A percentile compares a stretch with the other conserved stretches of the same genome.
phyloP scores from a whole-genome alignment of 2,797 vertebrate genomes.

The Bradypodion pumilum region DNA sequence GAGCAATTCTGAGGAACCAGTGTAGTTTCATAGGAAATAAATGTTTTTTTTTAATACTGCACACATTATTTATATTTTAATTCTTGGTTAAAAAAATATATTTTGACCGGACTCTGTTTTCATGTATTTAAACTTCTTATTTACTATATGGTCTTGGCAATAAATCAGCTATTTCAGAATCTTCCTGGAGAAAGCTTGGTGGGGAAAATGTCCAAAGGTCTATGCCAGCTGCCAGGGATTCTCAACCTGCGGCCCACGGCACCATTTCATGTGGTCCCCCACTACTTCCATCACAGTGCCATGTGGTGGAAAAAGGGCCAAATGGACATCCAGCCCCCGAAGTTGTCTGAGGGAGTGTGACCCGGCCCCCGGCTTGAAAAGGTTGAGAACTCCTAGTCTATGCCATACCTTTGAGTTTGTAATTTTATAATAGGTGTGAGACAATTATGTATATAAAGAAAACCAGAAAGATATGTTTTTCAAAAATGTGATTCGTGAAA shows the following conservation, averaged over 20 bases:
- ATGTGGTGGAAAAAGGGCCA: no score
- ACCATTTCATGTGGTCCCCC: no score
- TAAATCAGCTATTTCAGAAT: neutral
- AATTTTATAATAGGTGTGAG: neutral
- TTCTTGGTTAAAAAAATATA: no score
- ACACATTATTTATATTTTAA: neutral
- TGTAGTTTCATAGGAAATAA: neutral
- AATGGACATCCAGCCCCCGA: no score
- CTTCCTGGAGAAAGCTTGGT: neutral
- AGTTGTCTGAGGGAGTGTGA: no score
- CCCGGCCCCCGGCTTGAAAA: no score
- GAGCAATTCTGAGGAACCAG: slow-evolving; percentile 3
- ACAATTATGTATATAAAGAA: neutral
- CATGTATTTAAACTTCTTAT: neutral
- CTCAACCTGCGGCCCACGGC: no score
- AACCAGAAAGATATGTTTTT: neutral
- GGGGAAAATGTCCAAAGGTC: neutral
- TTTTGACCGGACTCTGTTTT: neutral
- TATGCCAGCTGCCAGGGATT: no score
- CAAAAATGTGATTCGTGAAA: neutral
- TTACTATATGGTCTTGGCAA: neutral
- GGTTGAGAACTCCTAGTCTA: no score
- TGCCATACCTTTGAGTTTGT: neutral
- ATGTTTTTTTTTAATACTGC: neutral
- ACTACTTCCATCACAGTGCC: no score